Percentiles rank a stretch among this genome's conserved stretches.
These are phyloP conservation scores for Chondrosia reniformis DNA, from an alignment of 37 sponge, comb jelly and placozoan genomes.

Conservation along the genomic window DNA sequence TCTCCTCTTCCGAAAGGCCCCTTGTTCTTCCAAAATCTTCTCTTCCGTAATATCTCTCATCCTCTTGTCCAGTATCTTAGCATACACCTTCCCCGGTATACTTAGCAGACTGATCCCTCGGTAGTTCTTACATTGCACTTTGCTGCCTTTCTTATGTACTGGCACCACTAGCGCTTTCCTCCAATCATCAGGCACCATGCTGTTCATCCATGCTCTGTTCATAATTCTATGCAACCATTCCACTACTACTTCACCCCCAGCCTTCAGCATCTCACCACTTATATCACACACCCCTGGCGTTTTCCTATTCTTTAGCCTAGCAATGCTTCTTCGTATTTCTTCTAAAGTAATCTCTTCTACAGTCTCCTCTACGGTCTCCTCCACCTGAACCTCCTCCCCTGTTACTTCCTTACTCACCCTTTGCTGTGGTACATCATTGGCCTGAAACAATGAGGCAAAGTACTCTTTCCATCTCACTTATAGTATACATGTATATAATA, in stretches of 20 bases:
- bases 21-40: conserved; percentile 15
- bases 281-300: conserved; percentile 9
- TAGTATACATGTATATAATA: no score
- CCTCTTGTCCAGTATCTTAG: neutral
- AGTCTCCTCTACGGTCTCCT: no score
- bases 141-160: conserved; percentile 8
- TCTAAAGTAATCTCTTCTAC: no score
- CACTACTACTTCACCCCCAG: conserved; percentile 1
- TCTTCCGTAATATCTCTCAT: conserved; percentile 1
- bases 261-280: conserved; percentile 6
- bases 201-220: neutral
- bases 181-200: conserved; percentile 8
- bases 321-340: no score
- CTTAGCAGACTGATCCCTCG: conserved; percentile 6
- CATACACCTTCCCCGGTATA: conserved; percentile 12
- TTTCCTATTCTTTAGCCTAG: no score
- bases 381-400: no score
- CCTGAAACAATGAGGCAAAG: no score
- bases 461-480: no score
- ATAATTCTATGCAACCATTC: neutral
- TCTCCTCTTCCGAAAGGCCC: neutral
- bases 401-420: no score
- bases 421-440: no score
- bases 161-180: neutral
- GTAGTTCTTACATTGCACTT: conserved; percentile 12